phyloP scores from a whole-genome alignment of 2,797 vertebrate species.

The Fistularia commersonii region DNA sequence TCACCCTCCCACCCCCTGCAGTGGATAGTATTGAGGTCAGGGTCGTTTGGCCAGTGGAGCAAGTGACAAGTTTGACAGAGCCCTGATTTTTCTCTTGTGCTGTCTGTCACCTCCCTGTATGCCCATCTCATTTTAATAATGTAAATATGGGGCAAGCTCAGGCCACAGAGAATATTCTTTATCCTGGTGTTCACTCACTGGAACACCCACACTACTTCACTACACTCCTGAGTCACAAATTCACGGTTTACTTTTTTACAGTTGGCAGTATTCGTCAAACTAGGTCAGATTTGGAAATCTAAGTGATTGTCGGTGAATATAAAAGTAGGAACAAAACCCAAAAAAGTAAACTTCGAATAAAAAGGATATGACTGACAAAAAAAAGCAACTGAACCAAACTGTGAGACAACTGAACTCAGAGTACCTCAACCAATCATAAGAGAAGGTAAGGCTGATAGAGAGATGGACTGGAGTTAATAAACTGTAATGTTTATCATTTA shows the following conservation, averaged over 20 bases:
- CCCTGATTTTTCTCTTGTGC: slow-evolving; percentile 68
- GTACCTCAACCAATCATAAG: neutral
- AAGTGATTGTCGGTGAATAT: slow-evolving; percentile 2
- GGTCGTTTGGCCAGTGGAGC: slow-evolving; percentile 73
- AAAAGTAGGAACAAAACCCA: neutral
- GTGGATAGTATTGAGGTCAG: slow-evolving; percentile 74
- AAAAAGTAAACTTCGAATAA: neutral
- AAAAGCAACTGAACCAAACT: too few relatives aligned
- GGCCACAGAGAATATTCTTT: slow-evolving; percentile 61
- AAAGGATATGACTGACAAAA: neutral
- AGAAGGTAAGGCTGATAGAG: too few relatives aligned
- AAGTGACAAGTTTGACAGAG: slow-evolving; percentile 77
- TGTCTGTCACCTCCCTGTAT: slow-evolving; percentile 71
- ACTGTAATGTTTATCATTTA: too few relatives aligned
- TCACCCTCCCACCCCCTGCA: slow-evolving; percentile 59
- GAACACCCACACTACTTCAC: slow-evolving; percentile 38
- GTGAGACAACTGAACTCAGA: neutral
- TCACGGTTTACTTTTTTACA: slow-evolving; percentile 6
- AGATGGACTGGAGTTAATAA: too few relatives aligned
- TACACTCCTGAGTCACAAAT: slow-evolving; percentile 45
- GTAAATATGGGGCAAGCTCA: slow-evolving; percentile 66
- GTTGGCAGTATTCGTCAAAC: slow-evolving; percentile 10
- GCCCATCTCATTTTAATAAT: slow-evolving; percentile 76
- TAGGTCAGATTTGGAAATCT: slow-evolving; percentile 3
- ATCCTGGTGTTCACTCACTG: slow-evolving; percentile 60